Evolutionary conservation across 2,888 invertebrate genomes (phyloP), one percentile per base, ranked within the genome.

Genomic region (Scaptodrosophila latifasciaeformis): DNA sequence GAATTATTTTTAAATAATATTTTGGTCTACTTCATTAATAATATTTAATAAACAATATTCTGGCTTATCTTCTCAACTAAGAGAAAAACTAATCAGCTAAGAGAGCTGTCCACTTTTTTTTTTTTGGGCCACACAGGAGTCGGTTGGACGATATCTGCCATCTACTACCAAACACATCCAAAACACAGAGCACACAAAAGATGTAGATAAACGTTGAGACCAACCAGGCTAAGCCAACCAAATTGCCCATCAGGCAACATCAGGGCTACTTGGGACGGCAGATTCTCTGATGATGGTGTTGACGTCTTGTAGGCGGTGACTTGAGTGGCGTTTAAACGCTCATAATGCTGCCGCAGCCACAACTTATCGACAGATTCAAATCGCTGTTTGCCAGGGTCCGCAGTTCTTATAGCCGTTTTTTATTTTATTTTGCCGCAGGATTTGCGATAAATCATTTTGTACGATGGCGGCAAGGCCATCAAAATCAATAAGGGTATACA

Each of bases 401-500:
- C 46, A 47, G 17, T 27, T 27, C 35, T 43, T 43, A 49, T 63
- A 42, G 49, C 45, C 45, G 46, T 52, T 54, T 63, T 59, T 54
- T 49, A 49, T 50, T 40, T 42, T 49, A 54, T 56, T 65, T 60
- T 71, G 81, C 81, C 78, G 76, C 78, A 75, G 75, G 75, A 75
- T 75, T 76, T 78, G 79, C 79, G 79, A 75, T 81, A 75, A 75
- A 75, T 75, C 75, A 75, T 72, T 71, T 72, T 56, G 70, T 59
- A 59, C 59, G 43, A 24, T 17, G 17, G 18, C 57, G 37, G 17
- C 21, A 10, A 39, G 39, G 27, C 19, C 39, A 29, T 39, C 65
- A 63, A 57, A 63, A 63, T 55, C 69, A 75, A 80, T 70, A 72
- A 75, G 59, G 65, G n/a, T n/a, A n/a, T n/a, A n/a, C n/a, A 48